Evolutionary conservation across 2,888 invertebrate genomes (phyloP).

Genomic region (Nymphalis c-album): DNA sequence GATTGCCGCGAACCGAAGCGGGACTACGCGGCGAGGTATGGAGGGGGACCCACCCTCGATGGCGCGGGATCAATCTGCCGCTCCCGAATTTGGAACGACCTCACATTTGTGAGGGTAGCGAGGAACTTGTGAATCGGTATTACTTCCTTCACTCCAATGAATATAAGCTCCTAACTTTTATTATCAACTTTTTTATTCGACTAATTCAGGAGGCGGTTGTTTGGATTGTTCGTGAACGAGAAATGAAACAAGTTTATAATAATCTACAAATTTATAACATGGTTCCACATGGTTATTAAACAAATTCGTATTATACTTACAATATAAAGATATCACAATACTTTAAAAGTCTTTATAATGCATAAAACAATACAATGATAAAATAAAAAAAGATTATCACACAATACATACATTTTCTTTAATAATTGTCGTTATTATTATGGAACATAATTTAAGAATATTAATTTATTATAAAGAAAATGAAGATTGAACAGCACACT

Average conservation of each 20-base stretch:
- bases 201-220: slow-evolving; percentile 17
- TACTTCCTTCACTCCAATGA: slow-evolving; percentile 28
- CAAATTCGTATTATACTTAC: slow-evolving; percentile 60
- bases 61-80: slow-evolving; percentile 61
- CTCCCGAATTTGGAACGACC: slow-evolving; percentile 49
- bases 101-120: slow-evolving; percentile 49
- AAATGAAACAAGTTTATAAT: slow-evolving; percentile 60
- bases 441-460: no score
- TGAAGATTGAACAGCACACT: no score
- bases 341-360: slow-evolving; percentile 69
- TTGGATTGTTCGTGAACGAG: slow-evolving; percentile 14
- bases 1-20: slow-evolving; percentile 62
- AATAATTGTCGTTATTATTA: no score
- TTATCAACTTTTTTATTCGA: slow-evolving; percentile 25
- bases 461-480: no score
- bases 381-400: slow-evolving; percentile 16
- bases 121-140: slow-evolving; percentile 30
- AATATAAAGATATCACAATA: slow-evolving; percentile 77
- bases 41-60: slow-evolving; percentile 70
- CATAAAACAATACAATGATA: slow-evolving; percentile 30
- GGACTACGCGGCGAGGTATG: slow-evolving; percentile 53
- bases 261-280: slow-evolving; percentile 70
- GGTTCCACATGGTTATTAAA: slow-evolving; percentile 55
- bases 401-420: slow-evolving; percentile 7
- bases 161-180: slow-evolving; percentile 27